These are phyloP conservation scores for Cylindroiulus punctatus DNA, from an alignment of 2,888 invertebrate species.

Conservation along the genomic window DNA sequence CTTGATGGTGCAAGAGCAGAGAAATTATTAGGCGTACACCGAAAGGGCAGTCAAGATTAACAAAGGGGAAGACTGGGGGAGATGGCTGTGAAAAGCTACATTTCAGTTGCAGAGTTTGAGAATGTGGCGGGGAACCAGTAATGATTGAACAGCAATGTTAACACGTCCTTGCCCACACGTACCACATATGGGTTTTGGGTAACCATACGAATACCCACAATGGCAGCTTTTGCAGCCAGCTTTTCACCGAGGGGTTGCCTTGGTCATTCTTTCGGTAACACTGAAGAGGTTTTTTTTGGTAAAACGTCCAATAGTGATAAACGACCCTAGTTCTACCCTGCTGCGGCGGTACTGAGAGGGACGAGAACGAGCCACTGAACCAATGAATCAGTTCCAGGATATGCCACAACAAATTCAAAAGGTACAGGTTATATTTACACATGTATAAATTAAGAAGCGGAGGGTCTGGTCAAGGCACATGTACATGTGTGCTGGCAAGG, in stretches of 20 bases:
- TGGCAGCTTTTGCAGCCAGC: background rate
- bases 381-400: slow-evolving; percentile 38
- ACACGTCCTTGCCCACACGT: background rate
- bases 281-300: background rate
- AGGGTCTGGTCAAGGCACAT: background rate
- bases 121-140: background rate
- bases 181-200: background rate
- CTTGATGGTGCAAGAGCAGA: background rate
- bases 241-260: background rate
- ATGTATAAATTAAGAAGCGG: background rate
- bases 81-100: slow-evolving; percentile 7
- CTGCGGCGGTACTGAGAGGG: background rate
- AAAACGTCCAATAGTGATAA: slow-evolving; percentile 1
- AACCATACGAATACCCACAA: background rate
- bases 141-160: background rate
- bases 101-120: background rate
- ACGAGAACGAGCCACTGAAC: background rate
- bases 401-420: slow-evolving; percentile 21
- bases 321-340: background rate
- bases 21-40: slow-evolving; percentile 16
- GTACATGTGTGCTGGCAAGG: background rate
- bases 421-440: slow-evolving; percentile 2
- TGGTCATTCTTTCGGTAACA: background rate
- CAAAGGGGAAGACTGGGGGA: background rate
- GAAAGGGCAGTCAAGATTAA: slow-evolving; percentile 22